Evolutionary conservation across 1,140 invertebrate species (phyloP), one percentile per base, ranked within the genome.

Genomic region (Sinella curviseta): DNA sequence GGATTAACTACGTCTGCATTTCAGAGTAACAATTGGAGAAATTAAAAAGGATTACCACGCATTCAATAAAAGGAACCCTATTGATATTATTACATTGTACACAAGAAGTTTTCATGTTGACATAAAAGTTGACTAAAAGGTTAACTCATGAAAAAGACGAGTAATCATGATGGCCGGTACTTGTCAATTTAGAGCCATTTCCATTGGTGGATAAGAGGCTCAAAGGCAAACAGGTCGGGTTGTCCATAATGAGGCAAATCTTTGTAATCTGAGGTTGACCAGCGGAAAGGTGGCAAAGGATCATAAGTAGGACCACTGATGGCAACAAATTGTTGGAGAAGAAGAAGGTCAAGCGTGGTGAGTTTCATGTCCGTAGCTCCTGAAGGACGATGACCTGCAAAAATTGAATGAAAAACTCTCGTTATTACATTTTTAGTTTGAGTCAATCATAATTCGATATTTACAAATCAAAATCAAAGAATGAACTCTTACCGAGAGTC

Each of bases 201-300:
- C 90, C 90, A 90, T 28, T 86, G 83, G 76, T 86, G 85, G 57
- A 87, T 84, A 26, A 90, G 81, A 57, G 90, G 90, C 17, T 90
- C 86, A 85, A 94, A 96, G 74, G 92, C 87, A 88, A 93, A 95
- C 33, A 89, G 82, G 84, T 94, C 91, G 0, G 94, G 94, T 74
- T 94, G 93, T 4, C 94, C 94, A 81, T 90, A 84, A 82, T 95
- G 94, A 1, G 90, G 88, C 4, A 88, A 86, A 81, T 88, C 89
- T 31, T 90, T 87, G 84, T 92, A 92, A 79, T 89, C 88, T 70
- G 89, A 89, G 60, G 89, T 89, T 20, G 90, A 91, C 95, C 94
- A 96, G 82, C 91, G 89, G 84, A 95, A 95, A 0, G 92, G 89
- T 48, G 90, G 89, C 35, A 88, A 84, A 8, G 87, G 85, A 80